Conservation (phyloP, 2,113 vertebrate species). For the Pungitius pungitius region DNA sequence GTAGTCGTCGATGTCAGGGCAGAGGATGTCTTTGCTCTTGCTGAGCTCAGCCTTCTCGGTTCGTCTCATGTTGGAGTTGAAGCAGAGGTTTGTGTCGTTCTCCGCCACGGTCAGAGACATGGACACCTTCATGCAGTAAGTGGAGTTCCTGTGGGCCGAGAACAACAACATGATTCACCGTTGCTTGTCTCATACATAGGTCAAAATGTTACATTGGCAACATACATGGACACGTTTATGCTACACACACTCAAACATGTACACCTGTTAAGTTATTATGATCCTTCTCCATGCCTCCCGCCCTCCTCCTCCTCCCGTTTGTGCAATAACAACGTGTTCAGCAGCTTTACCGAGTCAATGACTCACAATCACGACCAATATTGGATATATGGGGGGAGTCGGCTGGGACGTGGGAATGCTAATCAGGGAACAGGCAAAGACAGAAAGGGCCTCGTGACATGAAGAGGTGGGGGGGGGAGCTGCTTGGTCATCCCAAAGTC, state of each 20-base stretch:
- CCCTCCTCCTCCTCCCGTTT: constrained; percentile 24
- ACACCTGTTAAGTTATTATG: constrained; percentile 11
- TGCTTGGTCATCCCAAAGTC: constrained; percentile 64
- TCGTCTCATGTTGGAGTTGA: constrained; percentile 97
- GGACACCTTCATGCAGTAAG: constrained; percentile 99
- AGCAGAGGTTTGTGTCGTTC: constrained; percentile 96
- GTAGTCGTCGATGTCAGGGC: constrained; percentile 95
- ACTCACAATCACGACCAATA: constrained; percentile 57
- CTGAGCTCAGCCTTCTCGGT: constrained; percentile 97
- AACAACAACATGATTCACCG: constrained; percentile 9
- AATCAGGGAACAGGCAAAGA: constrained; percentile 62
- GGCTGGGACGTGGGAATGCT: constrained; percentile 49
- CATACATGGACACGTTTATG: not conserved
- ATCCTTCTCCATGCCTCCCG: constrained; percentile 7
- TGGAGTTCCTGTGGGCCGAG: constrained; percentile 89
- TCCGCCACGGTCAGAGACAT: constrained; percentile 96
- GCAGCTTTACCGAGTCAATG: constrained; percentile 72
- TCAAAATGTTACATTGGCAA: not conserved
- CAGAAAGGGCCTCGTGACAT: constrained; percentile 38
- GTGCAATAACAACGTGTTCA: constrained; percentile 63
- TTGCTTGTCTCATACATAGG: not conserved
- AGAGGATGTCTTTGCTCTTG: constrained; percentile 96
- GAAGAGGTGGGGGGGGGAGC: constrained; percentile 37
- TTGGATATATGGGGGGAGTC: constrained; percentile 61
- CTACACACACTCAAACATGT: not conserved